Conservation (phyloP, 2,888 invertebrate species). For the Pemphredon lugubris region DNA sequence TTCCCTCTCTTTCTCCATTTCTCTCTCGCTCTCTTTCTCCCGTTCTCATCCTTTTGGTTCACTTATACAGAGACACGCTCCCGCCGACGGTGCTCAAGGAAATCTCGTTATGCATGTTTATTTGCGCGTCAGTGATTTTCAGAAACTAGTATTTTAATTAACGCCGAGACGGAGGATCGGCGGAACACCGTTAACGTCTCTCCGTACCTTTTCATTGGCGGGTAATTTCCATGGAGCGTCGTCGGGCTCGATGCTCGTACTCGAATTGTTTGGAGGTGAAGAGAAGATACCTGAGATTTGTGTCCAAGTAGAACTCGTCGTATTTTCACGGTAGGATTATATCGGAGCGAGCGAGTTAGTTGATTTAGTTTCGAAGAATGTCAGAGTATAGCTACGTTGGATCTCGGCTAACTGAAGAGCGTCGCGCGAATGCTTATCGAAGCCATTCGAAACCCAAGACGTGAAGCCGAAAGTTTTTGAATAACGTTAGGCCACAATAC, state of each 20-base stretch:
- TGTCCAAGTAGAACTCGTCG: too few species aligned
- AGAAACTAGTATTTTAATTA: constrained; percentile 20
- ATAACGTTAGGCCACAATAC: too few species aligned
- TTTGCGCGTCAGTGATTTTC: constrained; percentile 9
- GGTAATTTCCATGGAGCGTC: background rate
- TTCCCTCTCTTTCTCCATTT: constrained; percentile 10
- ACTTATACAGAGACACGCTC: constrained; percentile 40
- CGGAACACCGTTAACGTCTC: constrained; percentile 1
- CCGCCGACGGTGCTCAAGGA: constrained; percentile 4
- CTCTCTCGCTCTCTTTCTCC: constrained; percentile 3
- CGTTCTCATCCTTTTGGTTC: constrained; percentile 16
- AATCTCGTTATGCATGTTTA: constrained; percentile 20
- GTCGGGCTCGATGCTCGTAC: background rate
- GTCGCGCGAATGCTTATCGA: too few species aligned
- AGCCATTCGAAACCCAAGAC: too few species aligned
- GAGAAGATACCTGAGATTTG: too few species aligned
- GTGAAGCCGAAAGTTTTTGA: background rate
- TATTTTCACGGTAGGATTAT: too few species aligned
- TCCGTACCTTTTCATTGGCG: constrained; percentile 8
- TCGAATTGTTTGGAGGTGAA: too few species aligned
- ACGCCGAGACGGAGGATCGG: background rate
- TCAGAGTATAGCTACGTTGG: too few species aligned
- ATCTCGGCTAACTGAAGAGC: too few species aligned
- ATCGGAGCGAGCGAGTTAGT: too few species aligned
- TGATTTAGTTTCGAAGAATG: too few species aligned